A percentile compares a stretch with the other conserved stretches of the same genome.
Conservation (phyloP, 2,888 invertebrate genomes). For the Horisme vitalbata region DNA sequence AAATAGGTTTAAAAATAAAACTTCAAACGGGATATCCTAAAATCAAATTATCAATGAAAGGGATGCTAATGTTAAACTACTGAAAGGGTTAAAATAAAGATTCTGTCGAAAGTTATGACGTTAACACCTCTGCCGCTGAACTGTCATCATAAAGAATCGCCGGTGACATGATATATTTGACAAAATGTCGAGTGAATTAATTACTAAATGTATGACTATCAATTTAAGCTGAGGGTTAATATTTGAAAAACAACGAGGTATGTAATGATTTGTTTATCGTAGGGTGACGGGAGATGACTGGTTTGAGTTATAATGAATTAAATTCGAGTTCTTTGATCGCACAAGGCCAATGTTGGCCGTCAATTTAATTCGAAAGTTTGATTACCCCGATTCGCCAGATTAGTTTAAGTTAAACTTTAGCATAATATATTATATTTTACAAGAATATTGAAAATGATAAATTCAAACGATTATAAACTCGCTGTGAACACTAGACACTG, state of each 20-base stretch:
- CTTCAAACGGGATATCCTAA: slow-evolving; percentile 12
- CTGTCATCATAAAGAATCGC: slow-evolving; percentile 16
- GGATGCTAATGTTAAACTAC: slow-evolving; percentile 18
- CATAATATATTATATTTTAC: too few relatives aligned
- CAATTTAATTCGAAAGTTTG: too few relatives aligned
- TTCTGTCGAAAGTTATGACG: slow-evolving; percentile 24
- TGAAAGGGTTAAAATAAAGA: slow-evolving; percentile 15
- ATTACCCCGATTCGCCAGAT: too few relatives aligned
- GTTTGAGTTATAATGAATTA: neutral
- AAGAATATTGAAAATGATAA: too few relatives aligned
- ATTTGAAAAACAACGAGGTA: slow-evolving; percentile 1
- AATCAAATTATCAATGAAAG: slow-evolving; percentile 5
- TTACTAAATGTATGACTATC: slow-evolving; percentile 4
- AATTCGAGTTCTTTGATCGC: too few relatives aligned
- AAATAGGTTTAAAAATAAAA: neutral
- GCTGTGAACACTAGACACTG: too few relatives aligned
- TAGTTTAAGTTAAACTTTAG: too few relatives aligned
- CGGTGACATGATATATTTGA: slow-evolving; percentile 17
- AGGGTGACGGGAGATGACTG: neutral
- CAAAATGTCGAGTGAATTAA: slow-evolving; percentile 11
- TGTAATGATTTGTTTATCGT: slow-evolving; percentile 1
- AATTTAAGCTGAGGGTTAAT: slow-evolving; percentile 4
- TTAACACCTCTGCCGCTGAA: slow-evolving; percentile 20
- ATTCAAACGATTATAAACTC: too few relatives aligned
- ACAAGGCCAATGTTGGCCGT: too few relatives aligned